Evolutionary conservation across 2,113 vertebrate genomes (phyloP), one percentile per base, ranked within the genome.

Genomic region (Syrrhaptes paradoxus): DNA sequence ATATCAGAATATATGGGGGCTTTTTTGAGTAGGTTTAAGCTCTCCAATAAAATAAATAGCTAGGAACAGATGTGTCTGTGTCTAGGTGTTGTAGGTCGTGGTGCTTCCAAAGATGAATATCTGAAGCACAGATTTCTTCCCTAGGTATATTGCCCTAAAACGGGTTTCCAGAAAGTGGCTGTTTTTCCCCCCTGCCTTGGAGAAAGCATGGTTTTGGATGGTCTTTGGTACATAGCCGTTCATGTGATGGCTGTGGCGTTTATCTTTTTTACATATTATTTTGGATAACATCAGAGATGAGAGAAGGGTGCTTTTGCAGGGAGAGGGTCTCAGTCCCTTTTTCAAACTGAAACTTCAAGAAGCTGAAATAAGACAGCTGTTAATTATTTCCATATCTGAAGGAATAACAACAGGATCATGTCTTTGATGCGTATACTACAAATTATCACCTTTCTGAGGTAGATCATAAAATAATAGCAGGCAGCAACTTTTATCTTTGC

Each of bases 311-410:
- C 36, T 34, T 29, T 31, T 77, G 32, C 25, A 15, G n/a, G 45
- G 68, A 76, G 78, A 29, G 55, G 32, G 8, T 43, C 26, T 26
- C 51, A 87, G 85, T 72, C 78, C 17, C 22, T 74, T 48, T 7
- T 68, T 89, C 58, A 51, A 41, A 65, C 21, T 78, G 81, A 77
- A 87, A 46, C 34, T 84, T 88, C 49, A n/a, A 38, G 78, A 72
- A 92, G 34, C 80, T 97, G 92, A 96, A 96, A 32, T 61, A 66
- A 93, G 66, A 38, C 85, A 96, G 63, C 57, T 62, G 66, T 74
- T 14, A 51, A n/a, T 31, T 66, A 52, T 89, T 75, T 82, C n/a
- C 1, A 0, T 80, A 62, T 82, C 43, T 52, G 31, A 86, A 55
- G 87, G 49, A 52, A 3, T 85, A 66, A 90, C 54, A 25, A 38